Base-by-base conservation (phyloP, 1,140 invertebrate species). In the Papilio machaon region DNA sequence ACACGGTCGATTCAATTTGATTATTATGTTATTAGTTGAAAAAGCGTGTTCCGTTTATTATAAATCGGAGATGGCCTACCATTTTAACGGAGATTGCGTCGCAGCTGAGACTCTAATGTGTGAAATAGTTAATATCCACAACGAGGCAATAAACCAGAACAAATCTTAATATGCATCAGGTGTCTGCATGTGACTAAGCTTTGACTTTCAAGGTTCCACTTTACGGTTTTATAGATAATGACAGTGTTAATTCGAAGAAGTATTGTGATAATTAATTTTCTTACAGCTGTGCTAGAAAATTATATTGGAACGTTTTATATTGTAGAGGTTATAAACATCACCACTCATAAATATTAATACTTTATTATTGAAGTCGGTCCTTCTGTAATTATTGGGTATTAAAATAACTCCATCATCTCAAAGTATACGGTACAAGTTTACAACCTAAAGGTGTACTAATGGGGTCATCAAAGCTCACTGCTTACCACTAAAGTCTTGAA, bases 1-100 rank as follows among this genome's bases (percentile, higher is more conserved):
- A 79, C 77, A 79, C 77, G 77, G 54, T 64, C 77, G 58, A 38
- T 79, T 79, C 58, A 60, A 64, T 79, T 79, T 79, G 17, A 43
- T 79, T 64, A 67, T 79, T 79, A 78, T 60, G 76, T 78, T 78
- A 79, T 79, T 79, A 79, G 54, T 64, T 67, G 38, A 64, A 64
- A 79, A 79, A 79, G 38, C 9, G 60, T 79, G n/a, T 76, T 76
- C 52, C 46, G 19, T 76, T 76, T 52, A 76, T 67, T 79, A 46
- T 38, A 47, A 67, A 79, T 67, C 19, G 47, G 17, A 47, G 35
- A 79, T 67, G 13, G 54, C 38, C n/a, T 23, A 79, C 54, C 60
- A 47, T 79, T 79, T 79, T 35, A 64, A 79, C 19, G 77, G 30
- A 46, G 47, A 79, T 67, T 47, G 43, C 77, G 13, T 78, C n/a